These are phyloP conservation scores for Hemibagrus wyckioides DNA, from an alignment of 2,113 vertebrate genomes.

Conservation along the genomic window DNA sequence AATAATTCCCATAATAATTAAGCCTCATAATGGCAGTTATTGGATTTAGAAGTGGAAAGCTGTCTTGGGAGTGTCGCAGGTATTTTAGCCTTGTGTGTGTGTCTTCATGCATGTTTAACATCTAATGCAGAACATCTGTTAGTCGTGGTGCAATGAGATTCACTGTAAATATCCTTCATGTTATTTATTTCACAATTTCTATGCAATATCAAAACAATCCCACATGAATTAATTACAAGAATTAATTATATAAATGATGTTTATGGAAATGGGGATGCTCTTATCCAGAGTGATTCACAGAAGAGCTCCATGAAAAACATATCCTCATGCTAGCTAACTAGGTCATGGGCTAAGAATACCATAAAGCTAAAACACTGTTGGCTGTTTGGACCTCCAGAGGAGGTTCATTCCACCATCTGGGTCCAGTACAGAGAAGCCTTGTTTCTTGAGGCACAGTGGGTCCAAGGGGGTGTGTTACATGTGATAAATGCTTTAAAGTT, in stretches of 20 bases:
- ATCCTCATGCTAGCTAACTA: not conserved
- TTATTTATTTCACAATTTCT: not conserved
- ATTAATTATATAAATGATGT: not conserved
- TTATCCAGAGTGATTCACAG: not conserved
- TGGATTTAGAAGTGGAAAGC: slow-evolving; percentile 11
- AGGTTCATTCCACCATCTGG: not conserved
- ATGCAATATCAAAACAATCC: not conserved
- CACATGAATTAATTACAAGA: not conserved
- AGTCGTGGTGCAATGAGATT: not conserved
- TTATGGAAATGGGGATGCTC: too few relatives aligned
- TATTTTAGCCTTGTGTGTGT: not conserved
- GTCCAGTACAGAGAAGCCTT: not conserved
- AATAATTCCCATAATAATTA: slow-evolving; percentile 38
- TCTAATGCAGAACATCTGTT: not conserved
- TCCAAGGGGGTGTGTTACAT: not conserved
- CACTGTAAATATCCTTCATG: not conserved
- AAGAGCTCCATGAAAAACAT: not conserved
- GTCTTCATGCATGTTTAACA: not conserved
- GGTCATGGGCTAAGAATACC: not conserved
- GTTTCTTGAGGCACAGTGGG: not conserved
- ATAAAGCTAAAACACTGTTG: not conserved
- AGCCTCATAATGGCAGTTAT: slow-evolving; percentile 28
- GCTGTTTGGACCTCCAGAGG: not conserved
- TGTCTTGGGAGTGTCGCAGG: not conserved
- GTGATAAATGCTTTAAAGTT: not conserved